Percentiles rank a stretch among this genome's conserved stretches.
Evolutionary conservation across 1,140 invertebrate genomes (phyloP).

Genomic region (Drosophila asahinai): DNA sequence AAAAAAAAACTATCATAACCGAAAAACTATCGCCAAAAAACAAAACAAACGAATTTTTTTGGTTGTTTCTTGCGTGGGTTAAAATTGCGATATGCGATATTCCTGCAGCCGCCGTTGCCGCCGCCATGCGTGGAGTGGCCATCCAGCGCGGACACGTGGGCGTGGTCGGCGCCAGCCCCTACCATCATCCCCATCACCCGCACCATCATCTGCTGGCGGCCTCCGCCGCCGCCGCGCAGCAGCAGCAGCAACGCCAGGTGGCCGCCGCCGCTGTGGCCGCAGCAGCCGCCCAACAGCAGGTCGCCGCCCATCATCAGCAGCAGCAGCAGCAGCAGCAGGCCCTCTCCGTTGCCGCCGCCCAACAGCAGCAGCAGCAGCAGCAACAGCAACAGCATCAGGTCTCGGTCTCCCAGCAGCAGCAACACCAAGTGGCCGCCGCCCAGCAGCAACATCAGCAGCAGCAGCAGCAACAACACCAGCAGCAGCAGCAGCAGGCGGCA

Average conservation of each 20-base stretch:
- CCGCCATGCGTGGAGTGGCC: constrained; percentile 88
- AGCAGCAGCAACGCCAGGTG: constrained; percentile 88
- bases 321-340: constrained; percentile 82
- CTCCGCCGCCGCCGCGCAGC: constrained; percentile 87
- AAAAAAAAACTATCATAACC: constrained; percentile 24
- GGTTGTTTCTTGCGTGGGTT: constrained; percentile 42
- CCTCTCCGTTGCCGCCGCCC: constrained; percentile 88
- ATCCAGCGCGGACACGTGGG: constrained; percentile 89
- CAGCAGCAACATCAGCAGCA: constrained; percentile 63
- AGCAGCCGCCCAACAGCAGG: constrained; percentile 88
- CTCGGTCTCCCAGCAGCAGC: constrained; percentile 87
- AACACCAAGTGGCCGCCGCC: constrained; percentile 46
- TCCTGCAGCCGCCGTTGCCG: constrained; percentile 85
- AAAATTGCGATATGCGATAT: constrained; percentile 28
- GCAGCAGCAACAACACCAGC: constrained; percentile 77
- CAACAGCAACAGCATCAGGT: constrained; percentile 84
- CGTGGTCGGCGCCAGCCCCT: constrained; percentile 86
- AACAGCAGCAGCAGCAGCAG: constrained; percentile 87
- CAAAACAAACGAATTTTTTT: constrained; percentile 42
- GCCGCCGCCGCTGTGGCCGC: constrained; percentile 87
- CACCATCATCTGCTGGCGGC: constrained; percentile 88
- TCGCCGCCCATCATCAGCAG: constrained; percentile 87
- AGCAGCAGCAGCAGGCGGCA: constrained; percentile 73
- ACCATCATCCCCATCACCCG: constrained; percentile 86
- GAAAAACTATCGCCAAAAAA: constrained; percentile 52